Evolutionary conservation across 1,140 invertebrate species (phyloP).

Genomic region (Brachionus angularis): DNA sequence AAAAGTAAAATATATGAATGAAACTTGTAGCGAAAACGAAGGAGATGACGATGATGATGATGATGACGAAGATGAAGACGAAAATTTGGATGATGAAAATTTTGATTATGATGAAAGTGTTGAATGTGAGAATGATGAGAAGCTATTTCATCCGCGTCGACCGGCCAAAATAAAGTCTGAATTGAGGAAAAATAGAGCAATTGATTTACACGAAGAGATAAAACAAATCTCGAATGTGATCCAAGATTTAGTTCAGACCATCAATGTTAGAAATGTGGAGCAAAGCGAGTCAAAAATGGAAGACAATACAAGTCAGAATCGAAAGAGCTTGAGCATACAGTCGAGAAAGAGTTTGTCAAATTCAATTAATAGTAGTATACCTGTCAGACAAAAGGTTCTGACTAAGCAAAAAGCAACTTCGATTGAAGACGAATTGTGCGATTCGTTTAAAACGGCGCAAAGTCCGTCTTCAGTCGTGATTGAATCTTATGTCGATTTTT

Average conservation of each 20-base stretch:
- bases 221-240: conserved; percentile 19
- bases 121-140: background rate
- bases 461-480: too few relatives aligned
- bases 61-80: background rate
- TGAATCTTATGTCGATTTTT: too few relatives aligned
- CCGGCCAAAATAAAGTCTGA: background rate
- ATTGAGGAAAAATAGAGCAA: background rate
- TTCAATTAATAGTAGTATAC: background rate
- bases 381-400: background rate
- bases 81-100: background rate
- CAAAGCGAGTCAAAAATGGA: background rate
- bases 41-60: background rate
- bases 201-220: background rate
- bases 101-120: background rate
- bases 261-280: background rate
- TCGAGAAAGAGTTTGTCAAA: too few relatives aligned
- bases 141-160: background rate
- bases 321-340: too few relatives aligned
- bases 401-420: background rate
- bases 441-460: background rate
- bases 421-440: background rate
- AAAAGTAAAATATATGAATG: conserved; percentile 3
- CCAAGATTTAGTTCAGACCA: background rate
- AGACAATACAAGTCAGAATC: background rate
- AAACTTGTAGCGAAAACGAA: conserved; percentile 13